phyloP scores from a whole-genome alignment of 2,888 invertebrate species.

The Agrotis exclamationis region DNA sequence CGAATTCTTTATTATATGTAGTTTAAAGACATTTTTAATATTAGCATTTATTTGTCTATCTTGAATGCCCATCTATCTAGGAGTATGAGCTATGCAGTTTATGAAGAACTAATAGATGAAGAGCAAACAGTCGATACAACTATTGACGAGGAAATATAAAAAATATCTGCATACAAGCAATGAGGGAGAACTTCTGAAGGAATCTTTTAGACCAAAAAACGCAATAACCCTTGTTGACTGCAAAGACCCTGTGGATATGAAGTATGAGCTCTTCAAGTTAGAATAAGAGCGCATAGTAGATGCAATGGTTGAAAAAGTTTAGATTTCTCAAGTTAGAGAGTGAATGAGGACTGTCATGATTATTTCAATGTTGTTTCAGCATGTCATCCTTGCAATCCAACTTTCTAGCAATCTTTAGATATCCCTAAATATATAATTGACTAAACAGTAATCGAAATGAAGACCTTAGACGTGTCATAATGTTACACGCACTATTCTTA shows the following conservation, averaged over 20 bases:
- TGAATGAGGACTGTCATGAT: not conserved
- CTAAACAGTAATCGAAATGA: conserved; percentile 1
- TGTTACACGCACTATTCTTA: not conserved
- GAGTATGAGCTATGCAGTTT: too few relatives aligned
- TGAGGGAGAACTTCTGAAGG: not conserved
- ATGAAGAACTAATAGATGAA: not conserved
- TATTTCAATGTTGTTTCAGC: not conserved
- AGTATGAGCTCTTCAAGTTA: not conserved
- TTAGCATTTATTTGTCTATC: not conserved
- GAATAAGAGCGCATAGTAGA: not conserved
- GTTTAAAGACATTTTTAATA: not conserved
- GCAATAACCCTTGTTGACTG: not conserved
- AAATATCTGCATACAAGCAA: not conserved
- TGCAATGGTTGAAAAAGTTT: too few relatives aligned
- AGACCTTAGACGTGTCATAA: not conserved
- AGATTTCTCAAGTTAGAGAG: not conserved
- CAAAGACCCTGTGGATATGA: not conserved
- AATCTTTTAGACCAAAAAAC: not conserved
- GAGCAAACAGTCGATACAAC: not conserved
- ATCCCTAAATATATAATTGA: too few relatives aligned
- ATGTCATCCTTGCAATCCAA: not conserved
- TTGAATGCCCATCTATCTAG: too few relatives aligned
- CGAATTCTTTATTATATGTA: conserved; percentile 6
- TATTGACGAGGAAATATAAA: not conserved
- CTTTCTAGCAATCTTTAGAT: not conserved